These are phyloP conservation scores for Mythimna vitellina DNA, from an alignment of 2,888 invertebrate genomes.

Conservation along the genomic window DNA sequence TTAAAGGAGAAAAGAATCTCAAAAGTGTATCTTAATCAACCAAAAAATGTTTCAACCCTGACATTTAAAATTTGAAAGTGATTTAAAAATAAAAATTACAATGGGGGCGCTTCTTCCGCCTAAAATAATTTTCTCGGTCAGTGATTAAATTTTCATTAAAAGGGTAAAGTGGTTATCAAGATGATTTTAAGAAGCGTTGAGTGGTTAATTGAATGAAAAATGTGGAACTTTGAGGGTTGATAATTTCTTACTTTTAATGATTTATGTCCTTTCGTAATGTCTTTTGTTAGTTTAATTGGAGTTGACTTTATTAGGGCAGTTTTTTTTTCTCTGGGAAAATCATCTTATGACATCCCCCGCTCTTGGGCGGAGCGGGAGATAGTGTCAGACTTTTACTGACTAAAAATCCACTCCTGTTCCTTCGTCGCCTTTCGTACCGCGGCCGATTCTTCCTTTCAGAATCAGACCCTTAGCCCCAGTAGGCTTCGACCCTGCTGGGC, in stretches of 20 bases:
- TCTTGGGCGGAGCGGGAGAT: too few relatives aligned
- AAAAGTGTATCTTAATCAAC: background rate
- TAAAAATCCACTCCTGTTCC: too few relatives aligned
- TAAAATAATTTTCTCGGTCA: constrained; percentile 52
- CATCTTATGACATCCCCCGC: too few relatives aligned
- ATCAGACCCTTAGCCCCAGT: too few relatives aligned
- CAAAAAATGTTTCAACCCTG: background rate
- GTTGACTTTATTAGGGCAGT: background rate
- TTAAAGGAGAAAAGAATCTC: too few relatives aligned
- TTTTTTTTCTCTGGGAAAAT: too few relatives aligned
- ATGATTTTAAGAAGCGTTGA: constrained; percentile 59
- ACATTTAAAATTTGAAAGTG: constrained; percentile 7
- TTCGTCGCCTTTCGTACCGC: too few relatives aligned
- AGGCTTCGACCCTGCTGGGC: too few relatives aligned
- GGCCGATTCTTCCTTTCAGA: too few relatives aligned
- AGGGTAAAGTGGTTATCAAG: constrained; percentile 63
- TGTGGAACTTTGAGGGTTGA: constrained; percentile 46
- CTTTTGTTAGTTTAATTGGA: constrained; percentile 15
- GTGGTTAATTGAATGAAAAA: constrained; percentile 67
- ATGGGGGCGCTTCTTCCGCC: constrained; percentile 23
- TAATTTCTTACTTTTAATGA: constrained; percentile 46
- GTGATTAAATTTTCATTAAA: constrained; percentile 67
- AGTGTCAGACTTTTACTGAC: too few relatives aligned
- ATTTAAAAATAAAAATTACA: constrained; percentile 26
- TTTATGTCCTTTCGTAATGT: constrained; percentile 34